phyloP scores from a whole-genome alignment of 2,113 vertebrate genomes.

The Mobula hypostoma region DNA sequence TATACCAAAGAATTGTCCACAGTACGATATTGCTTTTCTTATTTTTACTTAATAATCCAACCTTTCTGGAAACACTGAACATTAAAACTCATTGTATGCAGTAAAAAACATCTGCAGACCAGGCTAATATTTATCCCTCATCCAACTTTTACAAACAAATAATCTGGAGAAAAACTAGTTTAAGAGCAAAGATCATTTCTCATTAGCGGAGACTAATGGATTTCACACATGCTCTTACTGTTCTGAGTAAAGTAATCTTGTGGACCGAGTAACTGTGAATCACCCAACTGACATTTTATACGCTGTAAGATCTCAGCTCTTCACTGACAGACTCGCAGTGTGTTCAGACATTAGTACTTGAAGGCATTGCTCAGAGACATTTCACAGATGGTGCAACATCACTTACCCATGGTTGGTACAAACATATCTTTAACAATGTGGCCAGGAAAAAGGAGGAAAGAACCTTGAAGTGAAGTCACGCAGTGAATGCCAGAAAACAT shows the following conservation, averaged over 20 bases:
- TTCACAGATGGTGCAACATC: not conserved
- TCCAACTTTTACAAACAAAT: not conserved
- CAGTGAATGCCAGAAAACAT: conserved; percentile 14
- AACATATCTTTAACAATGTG: not conserved
- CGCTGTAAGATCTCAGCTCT: not conserved
- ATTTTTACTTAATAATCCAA: no score
- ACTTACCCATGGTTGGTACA: not conserved
- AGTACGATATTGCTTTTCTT: no score
- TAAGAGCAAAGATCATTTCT: not conserved
- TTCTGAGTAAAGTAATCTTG: not conserved
- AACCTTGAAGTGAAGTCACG: not conserved
- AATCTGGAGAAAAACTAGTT: not conserved
- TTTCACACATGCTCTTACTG: not conserved
- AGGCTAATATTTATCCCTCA: not conserved
- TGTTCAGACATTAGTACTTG: not conserved
- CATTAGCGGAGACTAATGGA: not conserved
- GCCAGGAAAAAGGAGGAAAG: not conserved
- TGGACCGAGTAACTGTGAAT: not conserved
- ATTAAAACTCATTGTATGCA: not conserved
- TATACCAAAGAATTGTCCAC: no score
- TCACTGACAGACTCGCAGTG: no score
- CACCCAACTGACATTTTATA: not conserved
- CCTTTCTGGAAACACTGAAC: not conserved
- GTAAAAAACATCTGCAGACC: not conserved
- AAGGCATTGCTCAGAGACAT: not conserved